Percentiles rank a stretch among this genome's conserved stretches.
These are phyloP conservation scores for Drosophila parabipectinata DNA, from an alignment of 1,140 invertebrate genomes.

Conservation along the genomic window DNA sequence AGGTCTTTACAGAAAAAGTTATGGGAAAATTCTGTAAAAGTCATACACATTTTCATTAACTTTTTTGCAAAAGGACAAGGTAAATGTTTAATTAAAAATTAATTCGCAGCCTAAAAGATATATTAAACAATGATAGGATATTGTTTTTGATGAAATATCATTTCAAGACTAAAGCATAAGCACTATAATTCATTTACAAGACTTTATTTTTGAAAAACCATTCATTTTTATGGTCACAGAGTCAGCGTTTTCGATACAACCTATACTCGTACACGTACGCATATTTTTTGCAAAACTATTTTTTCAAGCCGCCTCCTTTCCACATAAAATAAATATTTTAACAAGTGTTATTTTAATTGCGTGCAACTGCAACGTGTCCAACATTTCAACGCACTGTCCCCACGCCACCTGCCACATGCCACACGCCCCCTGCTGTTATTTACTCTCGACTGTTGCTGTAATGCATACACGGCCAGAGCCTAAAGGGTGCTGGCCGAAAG, in stretches of 20 bases:
- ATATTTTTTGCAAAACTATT: slow-evolving; percentile 30
- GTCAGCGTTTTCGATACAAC: slow-evolving; percentile 40
- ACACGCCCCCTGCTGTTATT: slow-evolving; percentile 46
- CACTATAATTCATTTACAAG: too few species aligned
- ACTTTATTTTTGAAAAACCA: not conserved
- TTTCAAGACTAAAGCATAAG: not conserved
- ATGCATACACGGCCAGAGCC: not conserved
- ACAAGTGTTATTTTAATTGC: slow-evolving; percentile 81
- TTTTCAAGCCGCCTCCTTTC: slow-evolving; percentile 17
- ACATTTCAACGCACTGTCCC: slow-evolving; percentile 34
- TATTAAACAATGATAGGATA: too few species aligned
- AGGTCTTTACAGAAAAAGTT: too few species aligned
- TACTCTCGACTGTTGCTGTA: slow-evolving; percentile 45
- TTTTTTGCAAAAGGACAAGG: not conserved
- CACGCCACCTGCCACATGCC: not conserved
- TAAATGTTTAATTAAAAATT: not conserved
- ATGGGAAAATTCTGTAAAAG: too few species aligned
- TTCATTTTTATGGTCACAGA: not conserved
- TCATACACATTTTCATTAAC: too few species aligned
- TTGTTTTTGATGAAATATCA: too few species aligned
- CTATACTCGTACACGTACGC: not conserved
- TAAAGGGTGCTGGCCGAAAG: not conserved
- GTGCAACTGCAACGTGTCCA: slow-evolving; percentile 59
- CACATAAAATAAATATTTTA: slow-evolving; percentile 77
- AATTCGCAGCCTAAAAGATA: too few species aligned